Evolutionary conservation across 2,888 invertebrate species (phyloP).

Genomic region (Volucella inanis): DNA sequence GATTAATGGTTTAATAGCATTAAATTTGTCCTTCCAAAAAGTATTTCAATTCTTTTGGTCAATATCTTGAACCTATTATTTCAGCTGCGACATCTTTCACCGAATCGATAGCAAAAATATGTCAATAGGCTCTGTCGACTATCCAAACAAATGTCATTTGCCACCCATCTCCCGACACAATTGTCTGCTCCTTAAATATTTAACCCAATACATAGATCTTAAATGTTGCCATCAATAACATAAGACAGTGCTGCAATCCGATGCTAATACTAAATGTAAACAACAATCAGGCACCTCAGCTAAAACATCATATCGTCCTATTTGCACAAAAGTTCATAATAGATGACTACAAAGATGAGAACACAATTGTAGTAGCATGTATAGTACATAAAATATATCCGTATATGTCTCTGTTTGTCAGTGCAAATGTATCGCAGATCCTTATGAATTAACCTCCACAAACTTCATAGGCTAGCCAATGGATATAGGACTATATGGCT

Average conservation of each 20-base stretch:
- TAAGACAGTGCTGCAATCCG: constrained; percentile 27
- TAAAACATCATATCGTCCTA: constrained; percentile 22
- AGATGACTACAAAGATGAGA: constrained; percentile 64
- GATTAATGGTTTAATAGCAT: no score
- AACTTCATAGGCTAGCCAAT: constrained; percentile 12
- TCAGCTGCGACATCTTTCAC: no score
- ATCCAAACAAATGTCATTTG: no score
- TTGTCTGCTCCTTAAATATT: neutral
- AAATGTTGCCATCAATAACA: constrained; percentile 39
- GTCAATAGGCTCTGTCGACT: no score
- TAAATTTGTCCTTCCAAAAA: no score
- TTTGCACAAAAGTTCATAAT: constrained; percentile 59
- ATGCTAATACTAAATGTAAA: constrained; percentile 47
- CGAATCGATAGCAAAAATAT: no score
- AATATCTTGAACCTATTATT: no score
- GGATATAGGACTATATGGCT: neutral
- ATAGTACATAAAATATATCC: neutral
- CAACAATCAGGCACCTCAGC: constrained; percentile 32
- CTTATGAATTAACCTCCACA: constrained; percentile 25
- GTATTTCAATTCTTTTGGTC: no score
- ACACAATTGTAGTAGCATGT: constrained; percentile 27
- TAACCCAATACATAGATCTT: neutral
- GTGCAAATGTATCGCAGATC: neutral
- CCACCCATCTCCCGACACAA: no score
- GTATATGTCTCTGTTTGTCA: no score